phyloP scores from a whole-genome alignment of 1,140 invertebrate species.

The Hycleus cichorii region DNA sequence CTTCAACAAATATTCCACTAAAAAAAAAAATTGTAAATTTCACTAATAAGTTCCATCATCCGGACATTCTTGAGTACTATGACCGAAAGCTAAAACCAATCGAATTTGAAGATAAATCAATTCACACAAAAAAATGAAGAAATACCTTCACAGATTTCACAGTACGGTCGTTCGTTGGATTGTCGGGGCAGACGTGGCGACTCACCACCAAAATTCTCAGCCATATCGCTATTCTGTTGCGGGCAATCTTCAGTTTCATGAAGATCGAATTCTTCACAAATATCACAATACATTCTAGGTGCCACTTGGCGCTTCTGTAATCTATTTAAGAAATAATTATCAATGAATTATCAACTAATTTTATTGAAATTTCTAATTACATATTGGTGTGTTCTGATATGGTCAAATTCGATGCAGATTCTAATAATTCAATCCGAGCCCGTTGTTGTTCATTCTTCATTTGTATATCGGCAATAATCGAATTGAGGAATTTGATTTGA shows the following conservation, averaged over 20 bases:
- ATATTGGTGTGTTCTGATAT: not conserved
- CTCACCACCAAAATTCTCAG: slow-evolving; percentile 33
- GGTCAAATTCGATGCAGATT: slow-evolving; percentile 42
- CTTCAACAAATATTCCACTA: not conserved
- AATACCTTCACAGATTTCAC: slow-evolving; percentile 85
- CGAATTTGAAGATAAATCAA: not conserved
- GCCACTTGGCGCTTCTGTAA: slow-evolving; percentile 43
- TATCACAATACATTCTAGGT: slow-evolving; percentile 90
- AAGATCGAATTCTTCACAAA: slow-evolving; percentile 92
- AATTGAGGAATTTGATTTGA: slow-evolving; percentile 89
- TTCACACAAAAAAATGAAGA: not conserved
- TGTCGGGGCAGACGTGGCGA: slow-evolving; percentile 37
- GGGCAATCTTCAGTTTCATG: slow-evolving; percentile 98
- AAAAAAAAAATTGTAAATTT: not conserved
- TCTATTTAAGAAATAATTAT: slow-evolving; percentile 41
- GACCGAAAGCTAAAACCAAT: slow-evolving; percentile 35
- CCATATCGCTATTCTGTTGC: slow-evolving; percentile 61
- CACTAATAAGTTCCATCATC: slow-evolving; percentile 35
- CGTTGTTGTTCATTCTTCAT: slow-evolving; percentile 80
- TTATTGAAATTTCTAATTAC: not conserved
- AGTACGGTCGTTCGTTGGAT: slow-evolving; percentile 61
- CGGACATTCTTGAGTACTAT: slow-evolving; percentile 34
- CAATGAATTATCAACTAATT: slow-evolving; percentile 23
- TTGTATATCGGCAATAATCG: slow-evolving; percentile 94
- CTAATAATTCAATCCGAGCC: slow-evolving; percentile 69